Conservation (phyloP, 1,140 invertebrate genomes). For the Neoseiulus cucumeris region DNA sequence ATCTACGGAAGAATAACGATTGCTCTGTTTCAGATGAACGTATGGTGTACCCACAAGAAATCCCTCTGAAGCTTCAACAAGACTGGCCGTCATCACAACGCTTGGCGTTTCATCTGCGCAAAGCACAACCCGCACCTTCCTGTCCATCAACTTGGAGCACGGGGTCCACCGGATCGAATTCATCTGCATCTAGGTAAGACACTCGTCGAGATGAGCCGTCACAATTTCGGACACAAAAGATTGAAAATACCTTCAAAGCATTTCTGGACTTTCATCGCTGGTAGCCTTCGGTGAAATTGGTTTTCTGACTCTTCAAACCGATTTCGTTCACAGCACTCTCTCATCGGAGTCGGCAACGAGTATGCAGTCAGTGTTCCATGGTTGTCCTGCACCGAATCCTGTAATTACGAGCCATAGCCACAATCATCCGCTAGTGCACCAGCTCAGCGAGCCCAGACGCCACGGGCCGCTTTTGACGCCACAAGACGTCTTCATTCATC, state of each 20-base stretch:
- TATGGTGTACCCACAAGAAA: slow-evolving; percentile 61
- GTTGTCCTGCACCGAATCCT: neutral
- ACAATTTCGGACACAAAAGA: too few species aligned
- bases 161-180: slow-evolving; percentile 1
- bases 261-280: neutral
- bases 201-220: neutral
- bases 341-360: neutral
- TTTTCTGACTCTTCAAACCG: too few species aligned
- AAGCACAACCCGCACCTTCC: neutral
- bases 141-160: slow-evolving; percentile 4
- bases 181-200: neutral
- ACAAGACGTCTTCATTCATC: neutral
- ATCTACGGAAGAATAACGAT: neutral
- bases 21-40: slow-evolving; percentile 37
- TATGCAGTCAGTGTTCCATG: slow-evolving; percentile 1
- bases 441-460: neutral
- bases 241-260: neutral
- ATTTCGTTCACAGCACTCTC: neutral
- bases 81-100: slow-evolving; percentile 37
- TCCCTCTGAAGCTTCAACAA: slow-evolving; percentile 57
- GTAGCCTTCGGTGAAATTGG: too few species aligned
- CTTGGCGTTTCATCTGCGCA: slow-evolving; percentile 24
- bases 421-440: neutral
- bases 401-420: neutral
- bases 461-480: neutral